Evolutionary conservation across 2,797 vertebrate species (phyloP), one percentile per base, ranked within the genome.

Genomic region (Tarsius wallacei): DNA sequence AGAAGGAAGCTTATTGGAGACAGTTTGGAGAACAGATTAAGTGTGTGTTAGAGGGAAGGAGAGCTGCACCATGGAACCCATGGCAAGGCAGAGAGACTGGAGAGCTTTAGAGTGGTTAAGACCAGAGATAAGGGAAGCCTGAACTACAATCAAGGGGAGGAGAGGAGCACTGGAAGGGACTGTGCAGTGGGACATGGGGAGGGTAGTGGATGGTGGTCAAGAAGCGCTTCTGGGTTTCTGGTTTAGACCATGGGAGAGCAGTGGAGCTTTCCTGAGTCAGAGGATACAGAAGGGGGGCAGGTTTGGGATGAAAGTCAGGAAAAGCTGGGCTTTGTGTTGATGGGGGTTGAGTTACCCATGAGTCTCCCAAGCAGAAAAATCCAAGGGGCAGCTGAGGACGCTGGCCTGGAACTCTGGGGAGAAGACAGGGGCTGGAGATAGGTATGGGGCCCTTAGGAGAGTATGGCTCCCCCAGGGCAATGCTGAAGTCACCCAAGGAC

Each of bases 131-230:
- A 83, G 1, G 1, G 16, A 81, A 73, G 24, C 61, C 59, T 16
- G 33, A 22, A 5, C 33, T 22, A 74, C 24, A 49, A 42, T 13
- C 1, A 7, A 14, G 14, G 24, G 5, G 12, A 76, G 47, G 47
- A 2, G 26, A 11, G 28, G 33, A 2, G 11, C 68, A 70, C 66
- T 70, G 8, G 8, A 0, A 70, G 33, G 66, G 0, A 19, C n/a
- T 2, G 42, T 14, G 16, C 21, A 22, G 15, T n/a, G 1, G 19
- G 11, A n/a, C 2, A 33, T 21, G 3, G 49, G 28, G 3, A 14
- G 22, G 28, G 8, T 33, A 12, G 15, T 3, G 36, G 22, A 8
- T 4, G 31, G 13, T 68, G 19, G 51, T 16, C 7, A 19, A 21
- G 2, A 5, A 49, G 33, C 17, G 51, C 24, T 70, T 87, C 73